phyloP scores from a whole-genome alignment of 2,113 vertebrate genomes.

The Dicentrarchus labrax region DNA sequence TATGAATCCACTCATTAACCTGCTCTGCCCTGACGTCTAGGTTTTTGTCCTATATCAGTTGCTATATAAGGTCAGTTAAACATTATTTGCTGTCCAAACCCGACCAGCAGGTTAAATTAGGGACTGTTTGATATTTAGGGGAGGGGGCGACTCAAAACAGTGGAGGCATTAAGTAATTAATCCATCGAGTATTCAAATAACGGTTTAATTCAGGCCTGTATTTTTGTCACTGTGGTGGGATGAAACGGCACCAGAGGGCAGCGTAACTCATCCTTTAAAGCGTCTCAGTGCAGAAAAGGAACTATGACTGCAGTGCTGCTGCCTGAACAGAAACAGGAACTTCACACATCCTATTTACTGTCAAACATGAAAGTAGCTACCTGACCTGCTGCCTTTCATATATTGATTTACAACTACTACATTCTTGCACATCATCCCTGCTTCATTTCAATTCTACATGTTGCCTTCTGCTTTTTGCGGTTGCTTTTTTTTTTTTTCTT shows the following conservation, averaged over 20 bases:
- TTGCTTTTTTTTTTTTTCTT: not conserved
- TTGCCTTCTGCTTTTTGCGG: not conserved
- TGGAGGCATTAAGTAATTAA: no score
- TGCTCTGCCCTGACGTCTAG: no score
- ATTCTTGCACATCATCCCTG: not conserved
- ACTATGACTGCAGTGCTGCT: not conserved
- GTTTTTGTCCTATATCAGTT: no score
- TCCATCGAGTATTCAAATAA: not conserved
- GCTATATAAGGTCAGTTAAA: no score
- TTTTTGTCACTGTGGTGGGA: not conserved
- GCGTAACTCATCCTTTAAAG: not conserved
- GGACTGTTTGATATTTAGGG: no score
- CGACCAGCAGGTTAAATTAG: no score
- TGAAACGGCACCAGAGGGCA: constrained; percentile 50
- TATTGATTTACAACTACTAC: not conserved
- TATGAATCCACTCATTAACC: not conserved
- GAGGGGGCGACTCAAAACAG: no score
- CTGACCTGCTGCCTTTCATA: not conserved
- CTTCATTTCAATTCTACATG: not conserved
- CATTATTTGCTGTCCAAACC: no score
- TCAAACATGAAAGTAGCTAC: not conserved
- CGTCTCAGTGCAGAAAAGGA: not conserved
- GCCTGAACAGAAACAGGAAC: not conserved
- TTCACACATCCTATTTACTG: constrained; percentile 8
- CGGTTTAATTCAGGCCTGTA: not conserved